Evolutionary conservation across 2,888 invertebrate genomes (phyloP), one percentile per base, ranked within the genome.

Genomic region (Hemicrepidius hirtus): DNA sequence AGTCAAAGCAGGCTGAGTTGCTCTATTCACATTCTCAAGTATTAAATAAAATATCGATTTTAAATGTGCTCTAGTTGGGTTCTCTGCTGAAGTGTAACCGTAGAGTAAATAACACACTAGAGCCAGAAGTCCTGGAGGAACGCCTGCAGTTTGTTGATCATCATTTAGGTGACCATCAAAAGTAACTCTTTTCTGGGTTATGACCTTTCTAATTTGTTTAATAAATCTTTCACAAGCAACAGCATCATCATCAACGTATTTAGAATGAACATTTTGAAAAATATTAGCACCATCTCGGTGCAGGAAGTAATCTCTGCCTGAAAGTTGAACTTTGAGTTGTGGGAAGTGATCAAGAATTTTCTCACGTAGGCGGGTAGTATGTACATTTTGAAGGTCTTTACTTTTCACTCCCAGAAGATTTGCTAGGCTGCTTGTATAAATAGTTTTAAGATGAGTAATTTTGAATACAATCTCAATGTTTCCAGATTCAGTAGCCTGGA

Each of bases 401-500:
- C 40, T 60, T 60, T 60, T 21, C 41, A 41, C 40, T 12, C 32
- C 41, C 37, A 40, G 21, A 60, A 41, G 37, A 60, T 60, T 60
- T 37, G 21, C 20, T 24, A 24, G 53, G 53, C 28, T 53, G 53
- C 4, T 53, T 53, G 53, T 53, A 53, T 53, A 28, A 53, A 53
- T 12, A 53, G 28, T 53, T 53, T 53, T 53, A 53, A 53, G 24
- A 53, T 53, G 53, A 53, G 53, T 20, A 20, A 60, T 60, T 60
- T 60, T 60, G 18, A 60, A 60, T 60, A 60, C 24, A 60, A 57
- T 32, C 57, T 57, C 57, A 57, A 37, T 57, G 37, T 57, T 57
- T 32, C 13, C 57, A 57, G 32, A 60, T 60, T 60, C 20, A 60
- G 59, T 40, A 21, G 59, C 59, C 41, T 60, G 20, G 41, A 60